phyloP scores from a whole-genome alignment of 2,797 vertebrate species.

The Sebastes oblongus region DNA sequence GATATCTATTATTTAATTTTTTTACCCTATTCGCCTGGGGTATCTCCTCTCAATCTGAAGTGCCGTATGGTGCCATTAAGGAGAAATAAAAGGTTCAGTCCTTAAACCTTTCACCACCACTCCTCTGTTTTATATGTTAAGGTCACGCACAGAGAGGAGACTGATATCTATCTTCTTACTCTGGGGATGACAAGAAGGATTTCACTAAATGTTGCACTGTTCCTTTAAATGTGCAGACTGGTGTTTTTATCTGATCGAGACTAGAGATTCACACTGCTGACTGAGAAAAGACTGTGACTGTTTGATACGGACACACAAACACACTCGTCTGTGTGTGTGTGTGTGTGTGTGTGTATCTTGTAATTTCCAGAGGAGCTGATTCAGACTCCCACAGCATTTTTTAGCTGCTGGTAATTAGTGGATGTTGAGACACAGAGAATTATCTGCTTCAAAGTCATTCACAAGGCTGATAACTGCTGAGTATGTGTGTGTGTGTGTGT shows the following conservation, averaged over 20 bases:
- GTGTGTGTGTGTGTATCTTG: slow-evolving; percentile 34
- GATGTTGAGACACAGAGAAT: slow-evolving; percentile 53
- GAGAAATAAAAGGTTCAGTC: not conserved
- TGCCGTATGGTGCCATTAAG: not conserved
- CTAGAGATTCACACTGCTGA: slow-evolving; percentile 44
- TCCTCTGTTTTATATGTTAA: not conserved
- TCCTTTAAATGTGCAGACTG: slow-evolving; percentile 47
- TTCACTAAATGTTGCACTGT: slow-evolving; percentile 1
- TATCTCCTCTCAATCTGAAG: too few relatives aligned
- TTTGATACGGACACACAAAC: slow-evolving; percentile 16
- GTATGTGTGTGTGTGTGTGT: slow-evolving; percentile 5
- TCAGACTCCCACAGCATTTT: slow-evolving; percentile 56
- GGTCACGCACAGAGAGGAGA: not conserved
- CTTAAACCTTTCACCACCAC: not conserved
- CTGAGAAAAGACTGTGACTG: slow-evolving; percentile 21
- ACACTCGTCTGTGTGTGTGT: not conserved
- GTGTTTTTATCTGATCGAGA: slow-evolving; percentile 62
- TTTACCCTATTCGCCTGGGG: too few relatives aligned
- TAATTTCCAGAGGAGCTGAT: slow-evolving; percentile 65
- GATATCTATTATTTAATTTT: too few relatives aligned
- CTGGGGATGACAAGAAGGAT: not conserved
- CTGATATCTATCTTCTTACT: not conserved
- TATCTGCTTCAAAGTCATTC: slow-evolving; percentile 56
- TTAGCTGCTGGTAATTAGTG: slow-evolving; percentile 46
- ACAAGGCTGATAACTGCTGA: slow-evolving; percentile 44